A percentile compares a stretch with the other conserved stretches of the same genome.
These are phyloP conservation scores for Megalops cyprinoides DNA, from an alignment of 2,797 vertebrate genomes.

Conservation along the genomic window DNA sequence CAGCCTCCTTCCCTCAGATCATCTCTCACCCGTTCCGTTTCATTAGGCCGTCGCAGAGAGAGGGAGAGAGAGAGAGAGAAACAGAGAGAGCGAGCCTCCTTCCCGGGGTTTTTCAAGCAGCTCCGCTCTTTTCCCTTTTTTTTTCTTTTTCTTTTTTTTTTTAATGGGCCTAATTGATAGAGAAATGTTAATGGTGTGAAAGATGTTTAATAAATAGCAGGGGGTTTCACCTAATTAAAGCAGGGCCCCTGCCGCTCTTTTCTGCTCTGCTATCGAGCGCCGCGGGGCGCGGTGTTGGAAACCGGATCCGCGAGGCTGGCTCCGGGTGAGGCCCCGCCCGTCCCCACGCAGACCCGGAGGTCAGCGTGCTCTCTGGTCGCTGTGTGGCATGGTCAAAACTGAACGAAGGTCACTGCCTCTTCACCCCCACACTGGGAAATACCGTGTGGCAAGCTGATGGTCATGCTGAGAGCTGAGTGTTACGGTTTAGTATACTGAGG, in stretches of 20 bases:
- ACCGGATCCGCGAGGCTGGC: not conserved
- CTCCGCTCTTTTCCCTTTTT: too few relatives aligned
- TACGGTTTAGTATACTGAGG: too few relatives aligned
- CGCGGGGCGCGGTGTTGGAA: not conserved
- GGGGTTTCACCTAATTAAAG: constrained; percentile 24
- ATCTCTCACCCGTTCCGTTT: constrained; percentile 55
- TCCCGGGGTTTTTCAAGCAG: constrained; percentile 2
- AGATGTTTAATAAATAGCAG: constrained; percentile 26
- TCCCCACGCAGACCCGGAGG: too few relatives aligned
- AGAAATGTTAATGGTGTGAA: constrained; percentile 22
- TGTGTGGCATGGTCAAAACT: not conserved
- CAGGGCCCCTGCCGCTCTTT: not conserved
- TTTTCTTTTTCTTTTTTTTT: not conserved
- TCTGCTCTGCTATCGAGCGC: not conserved
- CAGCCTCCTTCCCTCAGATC: constrained; percentile 44
- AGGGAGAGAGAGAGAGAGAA: not conserved
- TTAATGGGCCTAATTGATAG: constrained; percentile 20
- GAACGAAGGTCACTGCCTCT: constrained; percentile 35
- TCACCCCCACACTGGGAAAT: not conserved
- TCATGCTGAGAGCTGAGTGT: too few relatives aligned
- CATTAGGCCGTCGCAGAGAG: constrained; percentile 53
- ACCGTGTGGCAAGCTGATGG: too few relatives aligned
- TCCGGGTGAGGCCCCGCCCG: not conserved
- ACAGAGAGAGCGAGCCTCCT: not conserved
- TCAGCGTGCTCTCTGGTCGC: too few relatives aligned